Percentiles rank a stretch among this genome's conserved stretches.
These are phyloP conservation scores for Gari tellinella DNA, from an alignment of 2,888 invertebrate genomes.

Conservation along the genomic window DNA sequence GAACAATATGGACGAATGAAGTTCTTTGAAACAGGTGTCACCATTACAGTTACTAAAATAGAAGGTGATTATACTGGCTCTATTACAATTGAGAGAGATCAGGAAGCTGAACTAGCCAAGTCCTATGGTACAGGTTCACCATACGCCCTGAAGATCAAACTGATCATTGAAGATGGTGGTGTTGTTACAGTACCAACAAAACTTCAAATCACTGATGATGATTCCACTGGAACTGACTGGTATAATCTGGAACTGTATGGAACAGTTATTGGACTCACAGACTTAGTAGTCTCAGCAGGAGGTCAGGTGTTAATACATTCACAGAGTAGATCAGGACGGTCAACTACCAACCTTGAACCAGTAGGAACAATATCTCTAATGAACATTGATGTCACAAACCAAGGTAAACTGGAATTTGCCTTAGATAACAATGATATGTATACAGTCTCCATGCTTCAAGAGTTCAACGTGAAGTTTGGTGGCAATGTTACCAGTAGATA, in stretches of 20 bases:
- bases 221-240: constrained; percentile 27
- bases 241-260: constrained; percentile 67
- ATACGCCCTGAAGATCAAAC: constrained; percentile 64
- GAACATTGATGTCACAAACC: constrained; percentile 64
- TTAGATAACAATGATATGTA: constrained; percentile 48
- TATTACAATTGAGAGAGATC: constrained; percentile 47
- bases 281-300: constrained; percentile 68
- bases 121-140: constrained; percentile 68
- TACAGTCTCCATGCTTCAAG: constrained; percentile 52
- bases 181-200: constrained; percentile 62
- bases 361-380: constrained; percentile 61
- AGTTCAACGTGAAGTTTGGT: constrained; percentile 65
- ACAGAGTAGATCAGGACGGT: constrained; percentile 57
- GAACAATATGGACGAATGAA: constrained; percentile 32
- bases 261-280: constrained; percentile 57
- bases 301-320: constrained; percentile 58
- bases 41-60: constrained; percentile 42
- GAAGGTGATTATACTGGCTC: constrained; percentile 68
- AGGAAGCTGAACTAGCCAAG: constrained; percentile 64
- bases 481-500: constrained; percentile 55
- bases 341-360: constrained; percentile 29
- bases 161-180: constrained; percentile 54
- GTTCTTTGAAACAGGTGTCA: constrained; percentile 31
- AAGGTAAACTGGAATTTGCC: constrained; percentile 64
- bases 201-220: constrained; percentile 64